Base-by-base conservation (phyloP, 2,113 vertebrate genomes). In the Tenebrosternarchus preto region DNA sequence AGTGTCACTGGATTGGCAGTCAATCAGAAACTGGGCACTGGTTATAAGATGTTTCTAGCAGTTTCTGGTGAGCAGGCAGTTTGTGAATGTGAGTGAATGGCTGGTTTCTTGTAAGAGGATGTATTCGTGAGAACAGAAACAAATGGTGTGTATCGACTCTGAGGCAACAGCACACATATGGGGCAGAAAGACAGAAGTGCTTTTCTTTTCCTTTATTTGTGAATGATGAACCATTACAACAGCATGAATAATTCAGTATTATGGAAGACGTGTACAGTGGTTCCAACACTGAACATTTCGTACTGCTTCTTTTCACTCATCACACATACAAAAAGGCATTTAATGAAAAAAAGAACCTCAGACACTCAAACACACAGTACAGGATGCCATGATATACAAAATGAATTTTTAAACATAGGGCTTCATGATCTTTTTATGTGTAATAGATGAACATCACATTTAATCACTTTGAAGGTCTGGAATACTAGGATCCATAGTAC, bases 231-330 rank as follows among this genome's bases (percentile, higher is more conserved):
- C 73, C 56, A 61, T 73, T 77, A 77, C 57, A 83, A 20, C 77
- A 84, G 67, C 59, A 73, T 55, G 78, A 84, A 59, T 84, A 84
- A 77, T 80, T 76, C 72, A 80, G 77, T 59, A 80, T 57, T 61
- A 82, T 82, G 84, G 80, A 88, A 89, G 86, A 93, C 94, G 94
- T 93, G 93, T 89, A 88, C 87, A 82, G 89, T 90, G 91, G 90
- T 92, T 89, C 92, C 93, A 93, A 90, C 93, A 93, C 91, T 87
- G 90, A 88, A 90, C 90, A 89, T 89, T 87, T 92, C 80, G 81
- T 86, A 88, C 83, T 78, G 70, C 87, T 77, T 88, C 72, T 85
- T 83, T 79, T 86, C 72, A 83, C 79, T 88, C 76, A 75, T 90
- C 87, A 90, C 89, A 88, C 85, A 86, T 80, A 89, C 90, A 88